A percentile compares a stretch with the other conserved stretches of the same genome.
phyloP scores from a whole-genome alignment of 2,797 vertebrate species.

The Coregonus sp. region DNA sequence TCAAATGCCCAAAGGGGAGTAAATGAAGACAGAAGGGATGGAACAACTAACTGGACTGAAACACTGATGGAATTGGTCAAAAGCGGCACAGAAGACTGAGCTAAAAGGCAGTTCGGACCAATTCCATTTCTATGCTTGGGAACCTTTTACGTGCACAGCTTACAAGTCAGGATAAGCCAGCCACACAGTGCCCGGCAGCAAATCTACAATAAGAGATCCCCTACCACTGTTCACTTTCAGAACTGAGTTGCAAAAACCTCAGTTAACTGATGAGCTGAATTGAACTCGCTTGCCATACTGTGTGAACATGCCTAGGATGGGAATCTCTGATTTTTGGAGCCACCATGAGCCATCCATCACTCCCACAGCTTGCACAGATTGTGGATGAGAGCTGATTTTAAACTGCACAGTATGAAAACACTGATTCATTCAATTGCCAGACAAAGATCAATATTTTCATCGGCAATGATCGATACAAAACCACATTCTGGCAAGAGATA shows the following conservation, averaged over 20 bases:
- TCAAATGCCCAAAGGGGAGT: background rate
- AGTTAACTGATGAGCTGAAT: background rate
- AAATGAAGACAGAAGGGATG: background rate
- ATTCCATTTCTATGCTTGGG: background rate
- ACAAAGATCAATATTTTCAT: conserved; percentile 34
- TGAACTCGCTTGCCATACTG: background rate
- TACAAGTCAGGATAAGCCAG: background rate
- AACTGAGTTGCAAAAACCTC: background rate
- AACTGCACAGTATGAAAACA: conserved; percentile 19
- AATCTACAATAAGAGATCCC: background rate
- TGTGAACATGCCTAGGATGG: background rate
- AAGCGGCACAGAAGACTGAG: background rate
- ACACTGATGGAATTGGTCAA: background rate
- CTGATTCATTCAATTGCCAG: conserved; percentile 19
- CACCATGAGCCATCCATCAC: background rate
- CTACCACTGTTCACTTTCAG: background rate
- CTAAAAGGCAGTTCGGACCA: background rate
- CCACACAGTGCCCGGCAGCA: background rate
- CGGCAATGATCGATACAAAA: background rate
- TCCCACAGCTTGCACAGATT: conserved; percentile 13
- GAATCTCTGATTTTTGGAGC: background rate
- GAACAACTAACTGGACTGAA: background rate
- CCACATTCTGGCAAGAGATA: conserved; percentile 4
- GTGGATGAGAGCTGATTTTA: conserved; percentile 21
- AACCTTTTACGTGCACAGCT: background rate